Base-by-base conservation (phyloP, 2,888 invertebrate species). In the Parasteatoda lunata region DNA sequence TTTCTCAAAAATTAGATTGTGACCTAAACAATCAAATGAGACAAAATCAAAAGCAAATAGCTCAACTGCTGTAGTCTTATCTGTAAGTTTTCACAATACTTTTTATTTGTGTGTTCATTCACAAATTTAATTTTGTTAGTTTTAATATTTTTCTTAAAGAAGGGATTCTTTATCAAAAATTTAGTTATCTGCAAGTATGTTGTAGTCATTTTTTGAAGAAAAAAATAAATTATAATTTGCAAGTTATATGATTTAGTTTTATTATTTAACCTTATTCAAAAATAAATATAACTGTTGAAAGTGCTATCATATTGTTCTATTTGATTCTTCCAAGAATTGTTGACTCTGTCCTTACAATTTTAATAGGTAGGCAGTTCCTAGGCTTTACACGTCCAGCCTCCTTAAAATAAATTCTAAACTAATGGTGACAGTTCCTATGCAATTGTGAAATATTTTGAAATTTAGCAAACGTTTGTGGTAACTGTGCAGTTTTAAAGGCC, bases 341-440 rank as follows among this genome's bases (percentile, higher is more conserved):
- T 48, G 59, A 30, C 79, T 81, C 69, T 82, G 80, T 86, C 85
- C 72, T 86, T 66, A 70, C 80, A 77, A 65, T 80, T 71, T 80
- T 71, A 59, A 65, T 86, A 86, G 85, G 71, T 86, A 86, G 85
- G 76, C 80, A 86, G 77, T 80, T 86, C 80, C 77, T 86, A 86
- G 85, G 71, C 80, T 80, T 75, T 77, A 71, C 49, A 86, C 85
- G 85, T 86, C 85, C 85, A 86, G 85, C 77, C 80, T 86, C 85
- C 80, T 82, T 86, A 54, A 75, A 71, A 51, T 80, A 77, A 79
- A 77, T 80, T 80, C 79, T 77, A 75, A 77, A 77, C 75, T 77
- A 73, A 86, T 86, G 85, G 85, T 86, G 77, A 86, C 85, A 86
- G 85, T 86, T 86, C 85, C 85, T 86, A 86, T 86, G 80, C 68